A percentile compares a stretch with the other conserved stretches of the same genome.
Conservation (phyloP, 2,797 vertebrate species). For the Taeniopygia guttata region DNA sequence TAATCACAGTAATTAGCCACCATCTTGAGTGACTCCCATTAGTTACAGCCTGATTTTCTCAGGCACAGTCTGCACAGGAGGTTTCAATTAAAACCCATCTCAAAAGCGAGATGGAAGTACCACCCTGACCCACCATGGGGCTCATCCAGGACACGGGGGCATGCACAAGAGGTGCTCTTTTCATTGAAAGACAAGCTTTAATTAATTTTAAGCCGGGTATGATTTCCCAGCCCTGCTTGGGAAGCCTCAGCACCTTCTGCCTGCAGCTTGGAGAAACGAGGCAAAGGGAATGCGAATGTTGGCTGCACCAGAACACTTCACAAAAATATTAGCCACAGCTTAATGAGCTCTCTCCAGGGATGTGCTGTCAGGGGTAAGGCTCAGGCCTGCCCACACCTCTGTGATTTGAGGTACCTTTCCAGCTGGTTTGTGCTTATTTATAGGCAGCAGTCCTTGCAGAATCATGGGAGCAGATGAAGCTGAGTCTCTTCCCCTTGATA, state of each 20-base stretch:
- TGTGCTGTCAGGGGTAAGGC: background rate
- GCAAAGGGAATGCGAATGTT: background rate
- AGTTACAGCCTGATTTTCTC: background rate
- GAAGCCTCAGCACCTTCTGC: background rate
- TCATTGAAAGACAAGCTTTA: background rate
- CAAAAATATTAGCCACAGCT: background rate
- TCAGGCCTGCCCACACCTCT: background rate
- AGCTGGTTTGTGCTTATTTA: background rate
- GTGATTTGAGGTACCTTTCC: background rate
- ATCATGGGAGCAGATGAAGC: background rate
- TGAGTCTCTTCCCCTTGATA: background rate
- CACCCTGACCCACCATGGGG: background rate
- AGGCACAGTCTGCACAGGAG: background rate
- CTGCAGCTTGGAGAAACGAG: background rate
- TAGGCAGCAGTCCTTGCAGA: background rate
- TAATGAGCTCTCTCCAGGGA: background rate
- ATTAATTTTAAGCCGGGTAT: background rate
- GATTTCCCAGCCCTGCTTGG: background rate
- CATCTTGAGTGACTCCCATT: background rate
- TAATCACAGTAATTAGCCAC: slow-evolving; percentile 37
- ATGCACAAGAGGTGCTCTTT: background rate
- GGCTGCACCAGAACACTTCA: background rate
- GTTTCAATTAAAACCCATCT: background rate
- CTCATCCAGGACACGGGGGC: background rate
- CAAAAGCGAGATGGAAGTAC: background rate